phyloP scores from a whole-genome alignment of 2,888 invertebrate species.

The Drosophila pegasa region DNA sequence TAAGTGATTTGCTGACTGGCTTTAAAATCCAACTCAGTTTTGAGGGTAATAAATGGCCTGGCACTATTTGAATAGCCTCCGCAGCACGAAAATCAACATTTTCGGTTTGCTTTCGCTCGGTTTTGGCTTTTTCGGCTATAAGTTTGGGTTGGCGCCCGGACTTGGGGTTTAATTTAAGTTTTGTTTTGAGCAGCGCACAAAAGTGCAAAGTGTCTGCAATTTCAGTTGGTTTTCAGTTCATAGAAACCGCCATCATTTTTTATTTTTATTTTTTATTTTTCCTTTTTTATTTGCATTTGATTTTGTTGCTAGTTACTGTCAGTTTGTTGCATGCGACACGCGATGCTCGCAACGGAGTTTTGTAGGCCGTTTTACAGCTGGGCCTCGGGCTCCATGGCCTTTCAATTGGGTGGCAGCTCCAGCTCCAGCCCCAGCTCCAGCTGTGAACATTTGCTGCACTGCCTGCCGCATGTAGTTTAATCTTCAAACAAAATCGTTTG shows the following conservation, averaged over 20 bases:
- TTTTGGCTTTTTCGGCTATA: conserved; percentile 18
- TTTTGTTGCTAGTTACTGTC: conserved; percentile 61
- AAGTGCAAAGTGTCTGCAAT: conserved; percentile 75
- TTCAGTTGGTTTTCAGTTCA: conserved; percentile 34
- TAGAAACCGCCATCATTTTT: conserved; percentile 8
- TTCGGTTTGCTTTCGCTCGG: conserved; percentile 40
- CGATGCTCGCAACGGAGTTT: conserved; percentile 54
- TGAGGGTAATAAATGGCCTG: conserved; percentile 67
- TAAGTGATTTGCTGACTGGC: conserved; percentile 79
- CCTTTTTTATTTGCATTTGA: conserved; percentile 16
- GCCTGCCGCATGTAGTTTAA: conserved; percentile 63
- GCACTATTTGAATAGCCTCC: conserved; percentile 70
- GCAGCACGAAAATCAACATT: conserved; percentile 65
- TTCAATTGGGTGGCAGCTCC: conserved; percentile 9
- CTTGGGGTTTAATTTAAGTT: conserved; percentile 75
- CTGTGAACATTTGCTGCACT: conserved; percentile 46
- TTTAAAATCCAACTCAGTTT: conserved; percentile 68
- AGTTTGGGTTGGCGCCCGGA: not conserved
- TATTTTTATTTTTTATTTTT: conserved; percentile 11
- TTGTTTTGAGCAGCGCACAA: conserved; percentile 56
- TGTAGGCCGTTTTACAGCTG: conserved; percentile 54
- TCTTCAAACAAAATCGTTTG: conserved; percentile 79
- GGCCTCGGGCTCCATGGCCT: conserved; percentile 8
- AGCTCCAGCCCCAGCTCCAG: conserved; percentile 17
- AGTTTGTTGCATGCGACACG: conserved; percentile 73